Base-by-base conservation (phyloP, 2,888 invertebrate species). In the Rhyacophila evoluta region DNA sequence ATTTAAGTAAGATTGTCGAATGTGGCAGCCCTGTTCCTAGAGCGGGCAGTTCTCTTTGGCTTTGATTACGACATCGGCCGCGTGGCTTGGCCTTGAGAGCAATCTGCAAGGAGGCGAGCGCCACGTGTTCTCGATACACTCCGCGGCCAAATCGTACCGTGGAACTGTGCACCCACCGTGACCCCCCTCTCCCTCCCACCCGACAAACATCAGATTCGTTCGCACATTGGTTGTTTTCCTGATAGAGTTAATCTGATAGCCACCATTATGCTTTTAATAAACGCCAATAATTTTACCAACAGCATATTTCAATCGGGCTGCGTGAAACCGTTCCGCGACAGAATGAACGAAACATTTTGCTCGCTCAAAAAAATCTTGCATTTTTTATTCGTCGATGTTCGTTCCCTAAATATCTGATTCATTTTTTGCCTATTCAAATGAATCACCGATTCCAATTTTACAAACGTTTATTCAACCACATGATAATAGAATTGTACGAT, bases 41-140 rank as follows among this genome's bases (percentile, higher is more conserved):
- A 25, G n/a, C 72, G 39, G 39, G 25, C 38, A 27, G 39, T 39
- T 36, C 33, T 38, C 39, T 29, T 11, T 29, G 29, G 12, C 5
- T n/a, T 28, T 12, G 72, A 39, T 72, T 72, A 72, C 37, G 75
- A 38, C 75, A 37, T 55, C 69, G 75, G 75, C 68, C 74, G 67
- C 74, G 55, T 55, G 69, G 55, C 38, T 69, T 73, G 77, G 77
- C 77, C 77, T 77, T 77, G 77, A 39, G 39, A 55, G 39, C 72
- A 39, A 73, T 77, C 72, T 68, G 77, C 72, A 77, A 77, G 77
- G 72, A 41, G 71, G 55, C 55, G 55, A 29, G 15, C 15, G 73
- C 77, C 72, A 72, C 77, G 72, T 72, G 77, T 73, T 86, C 85
- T 85, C 85, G 74, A 70, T 27, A 12, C 67, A 12, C 74, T 15